phyloP scores from a whole-genome alignment of 2,888 invertebrate species.

The Ryuthela nishihirai region DNA sequence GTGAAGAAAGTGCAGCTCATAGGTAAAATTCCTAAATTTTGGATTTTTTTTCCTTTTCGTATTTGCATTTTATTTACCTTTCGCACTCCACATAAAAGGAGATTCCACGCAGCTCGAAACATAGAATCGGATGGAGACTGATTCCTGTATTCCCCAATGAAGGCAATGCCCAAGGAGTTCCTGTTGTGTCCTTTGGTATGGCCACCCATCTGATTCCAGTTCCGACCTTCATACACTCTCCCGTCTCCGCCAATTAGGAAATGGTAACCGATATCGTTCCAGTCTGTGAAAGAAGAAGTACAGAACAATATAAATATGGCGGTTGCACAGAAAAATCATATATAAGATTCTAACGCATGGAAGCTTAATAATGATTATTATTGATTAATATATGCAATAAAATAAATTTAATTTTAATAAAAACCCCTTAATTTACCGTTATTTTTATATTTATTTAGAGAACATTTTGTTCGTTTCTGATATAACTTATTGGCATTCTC shows the following conservation, averaged over 20 bases:
- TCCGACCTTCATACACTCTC: slow-evolving; percentile 66
- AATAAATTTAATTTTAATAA: no score
- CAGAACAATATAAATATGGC: no score
- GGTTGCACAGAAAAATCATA: background rate
- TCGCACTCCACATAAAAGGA: slow-evolving; percentile 17
- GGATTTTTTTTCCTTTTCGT: no score
- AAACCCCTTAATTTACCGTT: no score
- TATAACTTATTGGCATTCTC: no score
- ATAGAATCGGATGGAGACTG: slow-evolving; percentile 4
- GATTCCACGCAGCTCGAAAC: slow-evolving; percentile 16
- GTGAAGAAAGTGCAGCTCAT: no score
- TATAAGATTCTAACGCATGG: background rate
- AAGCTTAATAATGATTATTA: background rate
- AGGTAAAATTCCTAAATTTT: no score
- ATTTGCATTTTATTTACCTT: no score
- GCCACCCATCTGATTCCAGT: slow-evolving; percentile 69
- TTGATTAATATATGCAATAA: background rate
- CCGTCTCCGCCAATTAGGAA: slow-evolving; percentile 77
- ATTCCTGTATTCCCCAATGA: slow-evolving; percentile 16
- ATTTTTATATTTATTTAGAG: no score
- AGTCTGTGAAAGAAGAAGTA: slow-evolving; percentile 46
- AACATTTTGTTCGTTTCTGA: no score
- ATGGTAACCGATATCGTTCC: slow-evolving; percentile 70
- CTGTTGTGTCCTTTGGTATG: slow-evolving; percentile 57
- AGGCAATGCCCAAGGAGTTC: slow-evolving; percentile 20